Evolutionary conservation across 1,140 invertebrate genomes (phyloP).

Genomic region (Conus ventricosus): DNA sequence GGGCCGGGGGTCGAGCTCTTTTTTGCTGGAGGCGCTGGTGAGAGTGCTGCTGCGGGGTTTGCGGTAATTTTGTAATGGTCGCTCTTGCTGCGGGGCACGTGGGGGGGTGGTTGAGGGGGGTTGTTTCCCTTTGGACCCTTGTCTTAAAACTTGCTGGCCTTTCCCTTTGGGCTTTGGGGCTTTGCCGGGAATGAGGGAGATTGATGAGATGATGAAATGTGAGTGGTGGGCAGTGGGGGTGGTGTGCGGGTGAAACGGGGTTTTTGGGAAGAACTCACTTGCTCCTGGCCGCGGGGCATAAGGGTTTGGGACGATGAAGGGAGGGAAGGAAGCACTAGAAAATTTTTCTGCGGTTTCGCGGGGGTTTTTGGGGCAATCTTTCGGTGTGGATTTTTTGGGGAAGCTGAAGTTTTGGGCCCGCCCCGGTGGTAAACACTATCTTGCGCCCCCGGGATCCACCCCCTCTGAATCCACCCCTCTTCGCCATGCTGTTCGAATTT

Average conservation of each 20-base stretch:
- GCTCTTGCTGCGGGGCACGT: background rate
- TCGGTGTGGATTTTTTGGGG: no score
- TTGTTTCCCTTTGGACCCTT: background rate
- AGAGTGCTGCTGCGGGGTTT: background rate
- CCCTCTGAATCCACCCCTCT: conserved; percentile 1
- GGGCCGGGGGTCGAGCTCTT: background rate
- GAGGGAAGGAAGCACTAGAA: background rate
- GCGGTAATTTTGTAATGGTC: background rate
- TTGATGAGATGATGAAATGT: background rate
- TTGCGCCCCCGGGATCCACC: no score
- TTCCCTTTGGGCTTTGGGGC: background rate
- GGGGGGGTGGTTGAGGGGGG: background rate
- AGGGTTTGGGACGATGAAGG: conserved; percentile 16
- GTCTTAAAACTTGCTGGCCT: conserved; percentile 27
- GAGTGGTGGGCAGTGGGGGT: background rate
- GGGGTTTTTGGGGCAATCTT: background rate
- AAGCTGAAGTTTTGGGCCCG: background rate
- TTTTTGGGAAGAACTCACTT: background rate
- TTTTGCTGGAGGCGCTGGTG: background rate
- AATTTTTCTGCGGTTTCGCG: conserved; percentile 1
- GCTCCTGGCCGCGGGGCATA: conserved; percentile 2
- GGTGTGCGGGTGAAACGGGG: background rate
- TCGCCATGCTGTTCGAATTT: conserved; percentile 56
- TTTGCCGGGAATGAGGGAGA: background rate
- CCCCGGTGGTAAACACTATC: background rate